Conservation (phyloP, 2,797 vertebrate genomes). For the Acropternis orthonyx region DNA sequence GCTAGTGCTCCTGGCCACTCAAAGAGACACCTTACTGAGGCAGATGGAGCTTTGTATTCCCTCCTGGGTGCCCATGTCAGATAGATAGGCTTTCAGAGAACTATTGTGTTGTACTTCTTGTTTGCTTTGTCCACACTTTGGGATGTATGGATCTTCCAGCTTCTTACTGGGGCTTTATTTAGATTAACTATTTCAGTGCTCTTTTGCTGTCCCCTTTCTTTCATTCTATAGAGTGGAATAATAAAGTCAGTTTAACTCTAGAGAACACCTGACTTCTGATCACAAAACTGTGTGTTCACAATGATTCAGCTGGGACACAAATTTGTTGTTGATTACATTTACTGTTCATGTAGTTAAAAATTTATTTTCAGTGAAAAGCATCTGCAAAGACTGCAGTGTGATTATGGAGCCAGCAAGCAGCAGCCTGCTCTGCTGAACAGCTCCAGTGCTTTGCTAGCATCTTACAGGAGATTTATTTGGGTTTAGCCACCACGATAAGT, state of each 20-base stretch:
- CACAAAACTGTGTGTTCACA: neutral
- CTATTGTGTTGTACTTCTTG: neutral
- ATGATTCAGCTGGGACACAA: neutral
- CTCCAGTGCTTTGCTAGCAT: neutral
- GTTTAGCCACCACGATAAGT: neutral
- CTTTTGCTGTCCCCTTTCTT: neutral
- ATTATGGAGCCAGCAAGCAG: neutral
- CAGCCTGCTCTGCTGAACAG: neutral
- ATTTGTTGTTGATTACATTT: neutral
- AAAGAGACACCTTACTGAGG: neutral
- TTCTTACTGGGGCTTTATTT: neutral
- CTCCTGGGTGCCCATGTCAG: neutral
- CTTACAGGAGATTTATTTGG: neutral
- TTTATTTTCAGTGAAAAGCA: neutral
- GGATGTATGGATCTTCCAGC: neutral
- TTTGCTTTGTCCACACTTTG: neutral
- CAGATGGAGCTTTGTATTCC: neutral
- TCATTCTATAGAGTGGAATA: neutral
- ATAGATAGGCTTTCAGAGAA: neutral
- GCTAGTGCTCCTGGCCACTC: neutral
- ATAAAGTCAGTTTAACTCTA: neutral
- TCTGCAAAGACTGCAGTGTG: neutral
- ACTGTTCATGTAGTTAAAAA: neutral
- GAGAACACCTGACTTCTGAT: neutral
- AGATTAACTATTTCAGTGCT: neutral